Evolutionary conservation across 2,113 vertebrate genomes (phyloP), one percentile per base, ranked within the genome.

Genomic region (Pardalotus punctatus): DNA sequence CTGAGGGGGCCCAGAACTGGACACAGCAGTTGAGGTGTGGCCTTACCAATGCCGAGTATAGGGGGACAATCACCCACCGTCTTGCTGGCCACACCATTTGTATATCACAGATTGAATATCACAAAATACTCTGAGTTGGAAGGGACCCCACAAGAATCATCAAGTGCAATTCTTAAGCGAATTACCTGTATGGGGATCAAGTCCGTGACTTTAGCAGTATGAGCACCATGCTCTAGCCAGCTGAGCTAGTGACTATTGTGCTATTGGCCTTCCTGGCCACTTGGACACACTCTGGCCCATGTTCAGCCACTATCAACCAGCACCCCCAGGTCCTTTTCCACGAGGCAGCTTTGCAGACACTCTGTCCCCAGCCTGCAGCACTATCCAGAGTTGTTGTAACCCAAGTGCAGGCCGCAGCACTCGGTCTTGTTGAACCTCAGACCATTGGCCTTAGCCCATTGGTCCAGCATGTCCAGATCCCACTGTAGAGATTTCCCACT

Each of bases 41-140:
- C n/a, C 50, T 73, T 40, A 24, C 24, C 20, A 65, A n/a, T 65
- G 24, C 42, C 1, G 0, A n/a, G 17, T 40, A n/a, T 9, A 35
- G 29, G 42, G 31, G 24, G 11, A 29, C 12, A 40, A 48, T n/a
- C 35, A 48, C 10, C 24, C 14, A 7, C 13, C n/a, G 42, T 65
- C 35, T 23, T 40, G 42, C 42, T 74, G 60, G 42, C n/a, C 42
- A 48, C 29, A 29, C 20, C 24, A 12, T 56, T 73, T 47, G 12
- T 65, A 11, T 48, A 57, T 57, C n/a, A 57, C 10, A 40, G 50
- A 21, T 24, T 56, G 29, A 65, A 35, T 65, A 57, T 48, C 35
- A 21, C 42, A n/a, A 35, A 40, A 48, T 65, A 29, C 40, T 48
- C 42, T 57, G 35, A 7, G 10, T 65, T 74, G 42, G 35, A 65